Base-by-base conservation (phyloP, 1,140 invertebrate species). In the Pseudoatta argentina region DNA sequence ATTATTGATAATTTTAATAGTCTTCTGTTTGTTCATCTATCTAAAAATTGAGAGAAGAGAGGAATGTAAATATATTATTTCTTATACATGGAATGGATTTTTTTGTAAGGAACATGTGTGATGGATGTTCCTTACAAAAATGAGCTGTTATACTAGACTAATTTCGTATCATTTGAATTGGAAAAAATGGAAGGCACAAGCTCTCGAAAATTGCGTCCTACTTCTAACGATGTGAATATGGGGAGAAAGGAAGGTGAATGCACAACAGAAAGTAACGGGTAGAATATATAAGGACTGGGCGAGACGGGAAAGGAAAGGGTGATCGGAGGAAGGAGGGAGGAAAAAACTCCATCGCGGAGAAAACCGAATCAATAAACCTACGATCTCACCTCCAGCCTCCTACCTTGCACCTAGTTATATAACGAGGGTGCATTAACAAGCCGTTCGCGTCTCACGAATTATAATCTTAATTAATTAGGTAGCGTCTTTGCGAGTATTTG, bases 341-440 rank as follows among this genome's bases (percentile, higher is more conserved):
- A 91, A 92, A 93, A 93, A 93, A 91, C 92, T 93, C 85, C 67
- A 87, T 89, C 87, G 93, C 87, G 88, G 86, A 90, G 92, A 92
- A 93, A 93, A 93, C 91, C 93, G 91, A 94, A 94, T 94, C 93
- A 93, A 94, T 94, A 94, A 94, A 94, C 91, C 90, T 89, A 91
- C 91, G 90, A 92, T 94, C 90, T 91, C 83, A 87, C 73, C 90
- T 90, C 83, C 88, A 81, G 79, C 51, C 67, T 73, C 53, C 51
- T 89, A 85, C 87, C 88, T 85, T 89, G 87, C 87, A 91, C 91
- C 89, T 92, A 88, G 85, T 93, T 92, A 91, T 91, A 83, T 89
- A 91, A 92, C 90, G 66, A 81, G 72, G 76, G 10, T 34, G 77
- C 85, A 79, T 89, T 87, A 89, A 89, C 39, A 71, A 78, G 18